Percentiles rank a stretch among this genome's conserved stretches.
phyloP scores from a whole-genome alignment of 1,140 invertebrate species.

The Steinernema feltiae region DNA sequence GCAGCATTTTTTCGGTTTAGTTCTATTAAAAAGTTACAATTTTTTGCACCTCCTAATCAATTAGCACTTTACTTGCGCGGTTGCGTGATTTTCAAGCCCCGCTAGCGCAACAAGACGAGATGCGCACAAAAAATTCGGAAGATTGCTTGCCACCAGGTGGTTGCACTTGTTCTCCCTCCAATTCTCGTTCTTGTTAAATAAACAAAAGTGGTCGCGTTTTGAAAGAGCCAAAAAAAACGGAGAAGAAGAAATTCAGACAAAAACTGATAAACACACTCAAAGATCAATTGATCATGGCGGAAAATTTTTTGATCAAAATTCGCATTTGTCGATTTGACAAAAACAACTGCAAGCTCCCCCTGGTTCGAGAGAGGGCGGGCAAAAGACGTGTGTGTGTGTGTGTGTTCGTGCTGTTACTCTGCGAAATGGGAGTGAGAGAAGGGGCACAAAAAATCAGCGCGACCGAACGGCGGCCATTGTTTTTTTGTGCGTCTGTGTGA shows the following conservation, averaged over 20 bases:
- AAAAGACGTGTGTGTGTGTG: too few relatives aligned
- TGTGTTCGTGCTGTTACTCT: background rate
- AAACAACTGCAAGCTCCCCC: conserved; percentile 2
- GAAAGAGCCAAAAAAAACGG: too few relatives aligned
- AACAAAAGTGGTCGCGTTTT: background rate
- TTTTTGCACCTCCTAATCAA: too few relatives aligned
- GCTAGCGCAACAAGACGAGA: too few relatives aligned
- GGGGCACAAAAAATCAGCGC: background rate
- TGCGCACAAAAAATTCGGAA: too few relatives aligned
- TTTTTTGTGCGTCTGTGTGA: background rate
- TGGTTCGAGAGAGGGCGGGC: background rate
- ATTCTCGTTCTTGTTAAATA: background rate
- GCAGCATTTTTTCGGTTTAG: background rate
- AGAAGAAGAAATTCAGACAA: background rate
- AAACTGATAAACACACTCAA: background rate
- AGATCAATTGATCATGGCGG: conserved; percentile 13
- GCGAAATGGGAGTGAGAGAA: background rate
- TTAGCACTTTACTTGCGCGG: too few relatives aligned
- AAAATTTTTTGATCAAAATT: conserved; percentile 14
- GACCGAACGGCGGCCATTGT: conserved; percentile 10
- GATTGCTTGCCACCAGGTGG: background rate
- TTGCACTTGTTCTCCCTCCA: background rate
- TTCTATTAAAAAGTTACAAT: too few relatives aligned
- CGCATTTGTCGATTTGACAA: conserved; percentile 8
- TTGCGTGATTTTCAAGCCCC: too few relatives aligned